A percentile compares a stretch with the other conserved stretches of the same genome.
Evolutionary conservation across 2,113 vertebrate species (phyloP).

Genomic region (Carettochelys insculpta): DNA sequence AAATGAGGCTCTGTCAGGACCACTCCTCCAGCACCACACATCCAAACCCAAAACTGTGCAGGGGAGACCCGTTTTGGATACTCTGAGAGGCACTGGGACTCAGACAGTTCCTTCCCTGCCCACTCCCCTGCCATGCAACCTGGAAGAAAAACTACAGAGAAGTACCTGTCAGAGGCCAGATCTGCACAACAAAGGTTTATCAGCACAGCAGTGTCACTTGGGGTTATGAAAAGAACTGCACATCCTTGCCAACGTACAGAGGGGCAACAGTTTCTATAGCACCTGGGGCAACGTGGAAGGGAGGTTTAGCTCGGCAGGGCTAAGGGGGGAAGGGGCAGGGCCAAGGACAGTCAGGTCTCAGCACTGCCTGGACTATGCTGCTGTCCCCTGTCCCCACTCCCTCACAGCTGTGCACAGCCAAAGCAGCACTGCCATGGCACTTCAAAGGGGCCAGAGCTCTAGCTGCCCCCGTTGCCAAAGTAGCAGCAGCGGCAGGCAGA

Average conservation of each 20-base stretch:
- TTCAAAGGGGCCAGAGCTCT: too few relatives aligned
- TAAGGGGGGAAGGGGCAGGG: too few relatives aligned
- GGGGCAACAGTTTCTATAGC: too few relatives aligned
- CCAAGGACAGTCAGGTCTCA: too few relatives aligned
- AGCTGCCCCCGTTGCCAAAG: too few relatives aligned
- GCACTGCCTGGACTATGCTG: too few relatives aligned
- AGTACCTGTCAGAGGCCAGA: neutral
- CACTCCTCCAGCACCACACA: neutral
- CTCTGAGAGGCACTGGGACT: neutral
- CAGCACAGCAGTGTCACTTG: neutral
- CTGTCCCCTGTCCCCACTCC: too few relatives aligned
- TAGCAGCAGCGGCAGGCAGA: too few relatives aligned
- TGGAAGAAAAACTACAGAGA: neutral
- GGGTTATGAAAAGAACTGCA: neutral
- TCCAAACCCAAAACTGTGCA: neutral
- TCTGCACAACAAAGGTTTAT: neutral
- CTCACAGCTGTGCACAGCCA: too few relatives aligned
- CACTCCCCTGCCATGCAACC: rapidly evolving
- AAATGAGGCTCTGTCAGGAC: neutral
- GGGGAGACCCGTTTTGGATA: neutral
- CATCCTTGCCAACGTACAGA: neutral
- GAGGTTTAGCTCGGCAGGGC: too few relatives aligned
- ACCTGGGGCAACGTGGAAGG: too few relatives aligned
- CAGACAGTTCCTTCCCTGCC: neutral
- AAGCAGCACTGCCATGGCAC: too few relatives aligned